Percentiles rank a stretch among this genome's conserved stretches.
Conservation (phyloP, 2,888 invertebrate species). For the Panopea generosa region DNA sequence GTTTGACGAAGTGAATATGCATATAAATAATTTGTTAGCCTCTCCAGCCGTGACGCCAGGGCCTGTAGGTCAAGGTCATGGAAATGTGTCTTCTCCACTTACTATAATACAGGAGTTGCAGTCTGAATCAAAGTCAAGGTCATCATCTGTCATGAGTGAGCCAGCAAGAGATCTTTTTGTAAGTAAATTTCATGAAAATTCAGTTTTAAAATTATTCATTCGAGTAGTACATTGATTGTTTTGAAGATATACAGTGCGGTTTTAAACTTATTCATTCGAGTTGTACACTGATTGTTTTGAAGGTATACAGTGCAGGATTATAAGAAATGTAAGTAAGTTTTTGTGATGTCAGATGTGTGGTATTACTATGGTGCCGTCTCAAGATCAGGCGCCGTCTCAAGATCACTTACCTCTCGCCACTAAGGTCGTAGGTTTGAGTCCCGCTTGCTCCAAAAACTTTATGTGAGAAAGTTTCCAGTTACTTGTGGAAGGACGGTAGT, state of each 20-base stretch:
- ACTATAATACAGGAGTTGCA: conserved; percentile 29
- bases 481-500: too few species aligned
- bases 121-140: conserved; percentile 38
- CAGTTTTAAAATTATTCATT: background rate
- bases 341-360: too few species aligned
- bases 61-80: conserved; percentile 14
- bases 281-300: background rate
- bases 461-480: too few species aligned
- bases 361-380: too few species aligned
- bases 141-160: conserved; percentile 60
- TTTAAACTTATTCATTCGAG: background rate
- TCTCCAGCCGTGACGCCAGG: conserved; percentile 68
- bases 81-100: conserved; percentile 32
- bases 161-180: conserved; percentile 58
- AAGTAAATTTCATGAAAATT: too few species aligned
- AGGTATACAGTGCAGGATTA: too few species aligned
- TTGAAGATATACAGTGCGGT: background rate
- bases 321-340: too few species aligned
- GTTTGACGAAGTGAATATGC: conserved; percentile 61
- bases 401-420: too few species aligned
- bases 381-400: too few species aligned
- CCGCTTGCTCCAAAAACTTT: too few species aligned
- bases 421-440: too few species aligned
- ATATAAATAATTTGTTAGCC: conserved; percentile 67
- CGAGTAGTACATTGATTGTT: background rate